A percentile compares a stretch with the other conserved stretches of the same genome.
These are phyloP conservation scores for Ormia ochracea DNA, from an alignment of 2,888 invertebrate species.

Conservation along the genomic window DNA sequence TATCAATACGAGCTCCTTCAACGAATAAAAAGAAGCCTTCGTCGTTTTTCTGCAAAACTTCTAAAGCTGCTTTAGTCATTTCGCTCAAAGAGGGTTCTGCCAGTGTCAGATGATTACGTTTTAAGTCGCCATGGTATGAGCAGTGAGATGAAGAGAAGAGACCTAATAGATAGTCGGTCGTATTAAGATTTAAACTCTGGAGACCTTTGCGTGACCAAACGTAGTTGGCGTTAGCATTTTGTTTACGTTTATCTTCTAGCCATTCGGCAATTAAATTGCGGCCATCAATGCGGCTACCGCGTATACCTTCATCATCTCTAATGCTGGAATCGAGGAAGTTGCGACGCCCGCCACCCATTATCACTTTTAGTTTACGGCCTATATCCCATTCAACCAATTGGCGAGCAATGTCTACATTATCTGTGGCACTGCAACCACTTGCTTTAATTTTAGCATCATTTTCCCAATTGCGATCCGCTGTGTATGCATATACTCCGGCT, in stretches of 20 bases:
- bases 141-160: constrained; percentile 80
- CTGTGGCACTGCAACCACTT: constrained; percentile 74
- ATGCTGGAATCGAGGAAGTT: constrained; percentile 70
- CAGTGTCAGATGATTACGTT: constrained; percentile 74
- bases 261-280: constrained; percentile 84
- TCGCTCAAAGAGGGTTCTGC: constrained; percentile 82
- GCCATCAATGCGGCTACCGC: constrained; percentile 80
- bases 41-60: constrained; percentile 79
- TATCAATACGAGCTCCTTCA: constrained; percentile 79
- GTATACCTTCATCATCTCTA: constrained; percentile 79
- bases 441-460: constrained; percentile 80
- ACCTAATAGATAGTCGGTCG: constrained; percentile 80
- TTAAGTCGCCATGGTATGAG: constrained; percentile 80
- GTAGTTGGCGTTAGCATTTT: constrained; percentile 73
- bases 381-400: constrained; percentile 83
- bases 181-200: constrained; percentile 74
- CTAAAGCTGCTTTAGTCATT: constrained; percentile 82
- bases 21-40: constrained; percentile 87
- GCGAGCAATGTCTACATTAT: constrained; percentile 84
- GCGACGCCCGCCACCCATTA: constrained; percentile 74
- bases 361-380: constrained; percentile 84
- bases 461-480: constrained; percentile 85
- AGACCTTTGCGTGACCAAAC: constrained; percentile 73
- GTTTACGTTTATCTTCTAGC: constrained; percentile 75
- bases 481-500: constrained; percentile 84